Conservation (phyloP, 2,113 vertebrate genomes). For the Vimba vimba region DNA sequence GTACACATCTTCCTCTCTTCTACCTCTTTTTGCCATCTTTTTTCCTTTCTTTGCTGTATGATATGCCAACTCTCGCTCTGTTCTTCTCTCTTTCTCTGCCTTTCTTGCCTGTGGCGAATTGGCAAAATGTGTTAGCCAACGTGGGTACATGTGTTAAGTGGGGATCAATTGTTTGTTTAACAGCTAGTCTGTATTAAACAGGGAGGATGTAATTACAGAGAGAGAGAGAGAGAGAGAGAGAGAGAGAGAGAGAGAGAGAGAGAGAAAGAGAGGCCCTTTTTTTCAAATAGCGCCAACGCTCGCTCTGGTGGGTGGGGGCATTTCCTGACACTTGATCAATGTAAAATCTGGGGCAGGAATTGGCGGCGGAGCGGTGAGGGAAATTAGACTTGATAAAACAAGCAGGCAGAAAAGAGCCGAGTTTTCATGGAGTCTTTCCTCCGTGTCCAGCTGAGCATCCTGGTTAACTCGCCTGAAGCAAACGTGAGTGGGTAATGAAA, state of each 20-base stretch:
- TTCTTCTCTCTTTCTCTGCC: constrained; percentile 2
- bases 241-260: constrained; percentile 70
- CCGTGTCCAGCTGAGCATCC: constrained; percentile 73
- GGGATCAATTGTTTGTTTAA: constrained; percentile 85
- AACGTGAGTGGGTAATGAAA: constrained; percentile 76
- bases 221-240: constrained; percentile 70
- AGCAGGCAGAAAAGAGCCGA: constrained; percentile 53
- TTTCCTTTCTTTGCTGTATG: background rate
- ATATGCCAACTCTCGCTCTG: constrained; percentile 14
- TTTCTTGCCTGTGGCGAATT: constrained; percentile 84
- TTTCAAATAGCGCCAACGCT: background rate
- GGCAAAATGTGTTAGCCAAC: constrained; percentile 88
- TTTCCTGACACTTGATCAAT: constrained; percentile 72
- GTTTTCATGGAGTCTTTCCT: constrained; percentile 72
- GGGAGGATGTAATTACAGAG: constrained; percentile 83
- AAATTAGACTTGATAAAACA: constrained; percentile 77
- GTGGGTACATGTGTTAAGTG: constrained; percentile 80
- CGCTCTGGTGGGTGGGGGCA: constrained; percentile 49
- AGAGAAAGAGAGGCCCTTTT: constrained; percentile 58
- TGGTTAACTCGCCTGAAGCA: constrained; percentile 75
- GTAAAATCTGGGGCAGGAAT: constrained; percentile 75
- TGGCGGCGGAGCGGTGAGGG: constrained; percentile 70
- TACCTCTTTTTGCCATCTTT: constrained; percentile 10
- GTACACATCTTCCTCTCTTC: background rate
- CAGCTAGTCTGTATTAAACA: constrained; percentile 81